Evolutionary conservation across 2,797 vertebrate species (phyloP), one percentile per base, ranked within the genome.

Genomic region (Scleropages formosus): DNA sequence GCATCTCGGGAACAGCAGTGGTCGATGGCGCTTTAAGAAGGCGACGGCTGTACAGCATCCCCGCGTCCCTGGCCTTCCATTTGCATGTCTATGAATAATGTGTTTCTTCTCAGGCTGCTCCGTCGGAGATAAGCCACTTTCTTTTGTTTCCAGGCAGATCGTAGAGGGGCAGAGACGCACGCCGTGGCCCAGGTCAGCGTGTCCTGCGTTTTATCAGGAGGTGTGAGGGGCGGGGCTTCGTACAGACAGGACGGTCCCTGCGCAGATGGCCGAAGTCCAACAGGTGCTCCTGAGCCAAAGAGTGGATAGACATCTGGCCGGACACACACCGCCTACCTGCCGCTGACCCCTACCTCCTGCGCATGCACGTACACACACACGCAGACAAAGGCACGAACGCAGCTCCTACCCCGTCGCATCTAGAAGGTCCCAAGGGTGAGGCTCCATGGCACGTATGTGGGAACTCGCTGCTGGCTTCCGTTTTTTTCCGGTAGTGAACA

Each of bases 231-330:
- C 12, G 11, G 53, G 53, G 4, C 53, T 18, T 13, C 3, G 4
- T 3, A 12, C 3, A 11, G 4, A n/a, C 53, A 20, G 39, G 67
- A 70, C n/a, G 11, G 20, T 20, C 66, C 18, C 20, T 8, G 49
- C 20, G 51, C 67, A 89, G 86, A 90, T 91, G 86, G 87, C 84
- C 80, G 20, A 0, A 24, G 71, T 87, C 85, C 87, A 91, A 90
- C 89, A 92, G 90, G 90, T 92, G 91, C 85, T 83, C 83, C 78
- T 39, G 53, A 71, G 75, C 6, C 64, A 83, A 87, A 84, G 69
- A 67, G 82, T 77, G 79, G 75, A 83, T 78, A 81, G 72, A 87
- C 79, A 76, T 84, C 82, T 86, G 88, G 31, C 2, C 31, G 39
- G 39, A 39, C 6, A 31, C 31, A 85, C 85, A 88, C 88, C 88